These are phyloP conservation scores for Silurus glanis DNA, from an alignment of 2,113 vertebrate species.

Conservation along the genomic window DNA sequence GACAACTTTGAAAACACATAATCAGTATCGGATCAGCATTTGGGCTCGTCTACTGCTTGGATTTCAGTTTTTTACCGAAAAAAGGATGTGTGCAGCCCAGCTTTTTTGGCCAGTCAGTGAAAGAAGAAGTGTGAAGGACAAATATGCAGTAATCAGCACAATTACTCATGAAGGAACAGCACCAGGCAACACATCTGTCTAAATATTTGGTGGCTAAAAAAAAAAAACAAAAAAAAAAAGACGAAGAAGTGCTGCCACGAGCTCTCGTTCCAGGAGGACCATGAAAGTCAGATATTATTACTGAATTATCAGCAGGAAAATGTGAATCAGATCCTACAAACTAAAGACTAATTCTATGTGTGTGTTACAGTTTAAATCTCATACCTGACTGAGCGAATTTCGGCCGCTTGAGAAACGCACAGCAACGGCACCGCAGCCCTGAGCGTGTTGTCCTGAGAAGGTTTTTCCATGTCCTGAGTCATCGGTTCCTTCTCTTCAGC, in stretches of 20 bases:
- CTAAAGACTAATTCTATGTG: neutral
- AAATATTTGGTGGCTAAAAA: slow-evolving; percentile 8
- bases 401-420: slow-evolving; percentile 29
- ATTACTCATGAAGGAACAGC: neutral
- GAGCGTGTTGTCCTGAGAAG: slow-evolving; percentile 45
- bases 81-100: neutral
- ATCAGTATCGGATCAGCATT: neutral
- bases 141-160: neutral
- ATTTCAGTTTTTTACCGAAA: neutral
- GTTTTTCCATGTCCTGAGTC: slow-evolving; percentile 42
- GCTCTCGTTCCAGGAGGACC: neutral
- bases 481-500: slow-evolving; percentile 25
- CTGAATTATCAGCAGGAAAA: slow-evolving; percentile 15
- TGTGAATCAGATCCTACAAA: neutral
- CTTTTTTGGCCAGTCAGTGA: neutral
- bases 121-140: neutral
- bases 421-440: slow-evolving; percentile 34
- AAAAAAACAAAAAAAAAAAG: too few species aligned
- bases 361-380: neutral
- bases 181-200: neutral
- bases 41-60: neutral
- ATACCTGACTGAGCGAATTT: slow-evolving; percentile 50
- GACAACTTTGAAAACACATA: neutral
- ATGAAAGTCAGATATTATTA: slow-evolving; percentile 9
- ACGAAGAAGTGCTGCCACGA: neutral